Evolutionary conservation across 2,113 vertebrate genomes (phyloP), one percentile per base, ranked within the genome.

Genomic region (Melanerpes aurifrons): DNA sequence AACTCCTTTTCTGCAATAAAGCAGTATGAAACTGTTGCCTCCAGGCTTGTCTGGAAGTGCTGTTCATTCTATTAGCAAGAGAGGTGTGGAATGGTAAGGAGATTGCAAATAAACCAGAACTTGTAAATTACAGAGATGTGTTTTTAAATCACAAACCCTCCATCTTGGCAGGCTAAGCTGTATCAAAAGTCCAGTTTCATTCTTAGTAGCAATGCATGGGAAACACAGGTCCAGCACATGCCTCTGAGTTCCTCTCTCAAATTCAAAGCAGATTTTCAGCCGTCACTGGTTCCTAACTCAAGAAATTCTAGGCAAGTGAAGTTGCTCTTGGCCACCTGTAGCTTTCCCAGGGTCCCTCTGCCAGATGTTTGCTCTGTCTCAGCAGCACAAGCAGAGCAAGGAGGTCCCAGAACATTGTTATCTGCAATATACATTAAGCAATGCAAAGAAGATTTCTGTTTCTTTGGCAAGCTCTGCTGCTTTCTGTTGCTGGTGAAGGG

Each of bases 221-320:
- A 91, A 83, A 37, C 37, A 12, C 15, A 69, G 45, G 61, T 77
- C 64, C 87, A 84, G 77, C 86, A 64, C 59, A 35, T 0, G 0
- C 43, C 64, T 82, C 59, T 4, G 1, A 69, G 78, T 70, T 69
- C 45, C 57, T 83, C 73, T 48, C 24, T 81, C 64, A 91, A 66
- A 84, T 66, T 81, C 68, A 67, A 83, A 91, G 53, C 87, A 91
- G 64, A 61, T 91, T 91, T 95, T 91, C 56, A 73, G 73, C 50
- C 70, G 45, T 81, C 87, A 70, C 28, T 86, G 45, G 43, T 83
- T 86, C 57, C 70, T 77, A 81, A 35, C 66, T 66, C 66, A 53
- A 81, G 61, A 73, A 89, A 89, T 80, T 89, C 25, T 57, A 77
- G 70, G 64, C 66, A 57, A 80, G 67, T 3, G 1, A 86, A 86